phyloP scores from a whole-genome alignment of 2,888 invertebrate species.

The Tachystola acroxantha region DNA sequence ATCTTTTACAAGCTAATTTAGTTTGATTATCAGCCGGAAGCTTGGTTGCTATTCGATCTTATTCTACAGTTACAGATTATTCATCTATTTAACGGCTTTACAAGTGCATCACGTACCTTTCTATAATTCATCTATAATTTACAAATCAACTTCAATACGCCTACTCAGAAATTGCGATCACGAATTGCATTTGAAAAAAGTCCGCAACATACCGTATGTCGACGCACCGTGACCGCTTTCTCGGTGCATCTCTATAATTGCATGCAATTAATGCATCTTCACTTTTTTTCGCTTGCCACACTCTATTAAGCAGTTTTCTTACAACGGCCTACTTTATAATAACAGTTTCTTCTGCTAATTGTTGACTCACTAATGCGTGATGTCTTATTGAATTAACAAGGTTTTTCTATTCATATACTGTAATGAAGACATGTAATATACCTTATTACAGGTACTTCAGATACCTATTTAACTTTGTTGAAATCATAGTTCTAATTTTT shows the following conservation, averaged over 20 bases:
- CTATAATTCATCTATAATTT: background rate
- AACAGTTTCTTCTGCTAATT: conserved; percentile 53
- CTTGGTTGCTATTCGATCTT: too few species aligned
- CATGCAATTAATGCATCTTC: conserved; percentile 65
- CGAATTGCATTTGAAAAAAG: conserved; percentile 22
- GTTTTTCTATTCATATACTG: too few species aligned
- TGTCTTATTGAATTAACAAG: conserved; percentile 20
- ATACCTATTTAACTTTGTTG: too few species aligned
- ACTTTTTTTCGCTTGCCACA: conserved; percentile 57
- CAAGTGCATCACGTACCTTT: background rate
- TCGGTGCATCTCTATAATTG: conserved; percentile 58
- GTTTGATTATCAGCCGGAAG: too few species aligned
- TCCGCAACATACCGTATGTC: conserved; percentile 40
- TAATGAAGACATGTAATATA: too few species aligned
- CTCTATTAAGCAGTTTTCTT: conserved; percentile 67
- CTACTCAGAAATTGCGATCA: conserved; percentile 4
- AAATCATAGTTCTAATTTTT: too few species aligned
- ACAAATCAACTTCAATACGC: background rate
- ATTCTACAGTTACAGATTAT: too few species aligned
- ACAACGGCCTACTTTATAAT: conserved; percentile 39
- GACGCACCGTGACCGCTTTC: conserved; percentile 69
- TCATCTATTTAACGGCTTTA: too few species aligned
- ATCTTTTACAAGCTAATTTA: too few species aligned
- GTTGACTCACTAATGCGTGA: conserved; percentile 21
- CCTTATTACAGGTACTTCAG: too few species aligned